phyloP scores from a whole-genome alignment of 2,888 invertebrate species.

The Sympetrum striolatum region DNA sequence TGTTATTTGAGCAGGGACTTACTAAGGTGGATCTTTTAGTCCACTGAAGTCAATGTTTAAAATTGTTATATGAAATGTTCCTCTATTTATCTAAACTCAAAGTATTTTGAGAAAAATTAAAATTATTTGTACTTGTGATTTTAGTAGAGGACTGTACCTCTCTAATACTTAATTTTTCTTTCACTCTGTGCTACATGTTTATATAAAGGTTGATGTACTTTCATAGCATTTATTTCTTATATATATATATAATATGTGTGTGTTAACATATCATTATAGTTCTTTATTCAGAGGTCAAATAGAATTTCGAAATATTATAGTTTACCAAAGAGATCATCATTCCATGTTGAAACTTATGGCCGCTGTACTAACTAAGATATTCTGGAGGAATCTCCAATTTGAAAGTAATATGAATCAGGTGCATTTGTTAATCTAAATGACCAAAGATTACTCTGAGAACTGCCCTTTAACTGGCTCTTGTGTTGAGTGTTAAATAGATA shows the following conservation, averaged over 20 bases:
- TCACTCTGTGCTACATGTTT: slow-evolving; percentile 22
- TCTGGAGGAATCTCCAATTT: background rate
- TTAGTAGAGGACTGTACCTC: background rate
- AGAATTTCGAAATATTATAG: background rate
- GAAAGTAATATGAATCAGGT: background rate
- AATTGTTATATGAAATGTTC: slow-evolving; percentile 36
- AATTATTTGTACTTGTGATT: slow-evolving; percentile 32
- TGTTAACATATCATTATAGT: slow-evolving; percentile 12
- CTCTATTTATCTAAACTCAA: slow-evolving; percentile 35
- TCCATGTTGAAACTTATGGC: slow-evolving; percentile 22
- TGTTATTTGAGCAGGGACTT: slow-evolving; percentile 28
- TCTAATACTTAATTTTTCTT: slow-evolving; percentile 13
- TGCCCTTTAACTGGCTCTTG: background rate
- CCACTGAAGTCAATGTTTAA: slow-evolving; percentile 19
- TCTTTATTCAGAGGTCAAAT: slow-evolving; percentile 7
- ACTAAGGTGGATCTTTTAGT: slow-evolving; percentile 22
- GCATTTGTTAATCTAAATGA: slow-evolving; percentile 21
- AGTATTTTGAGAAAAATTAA: slow-evolving; percentile 4
- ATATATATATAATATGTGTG: background rate
- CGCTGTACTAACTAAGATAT: slow-evolving; percentile 33
- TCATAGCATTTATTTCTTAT: slow-evolving; percentile 37
- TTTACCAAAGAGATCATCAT: slow-evolving; percentile 41
- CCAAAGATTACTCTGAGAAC: slow-evolving; percentile 1
- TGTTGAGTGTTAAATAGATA: background rate
- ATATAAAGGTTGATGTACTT: slow-evolving; percentile 27